Evolutionary conservation across 2,888 invertebrate genomes (phyloP), one percentile per base, ranked within the genome.

Genomic region (Pandemis cinnamomeana): DNA sequence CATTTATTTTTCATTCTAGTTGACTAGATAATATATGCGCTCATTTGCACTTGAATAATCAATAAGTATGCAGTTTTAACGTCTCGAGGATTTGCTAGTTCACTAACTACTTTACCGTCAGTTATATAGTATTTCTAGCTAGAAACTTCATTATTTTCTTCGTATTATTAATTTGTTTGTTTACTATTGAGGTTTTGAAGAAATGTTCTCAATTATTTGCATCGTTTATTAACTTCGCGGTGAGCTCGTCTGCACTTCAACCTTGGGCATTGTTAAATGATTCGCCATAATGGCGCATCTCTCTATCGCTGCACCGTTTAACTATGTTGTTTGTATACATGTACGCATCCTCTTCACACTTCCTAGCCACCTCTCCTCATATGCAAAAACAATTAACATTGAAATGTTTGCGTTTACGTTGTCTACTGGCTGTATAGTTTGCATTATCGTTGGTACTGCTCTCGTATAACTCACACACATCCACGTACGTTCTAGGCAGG

Each of bases 211-310:
- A 8, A n/a, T 41, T 53, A 42, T 41, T n/a, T 53, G 51, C n/a
- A 67, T 67, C 53, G 51, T 10, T 53, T 11, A 53, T 53, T n/a
- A 11, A 67, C n/a, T 53, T n/a, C 20, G 15, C 41, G 15, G 41
- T 41, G 67, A 67, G 41, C 67, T 53, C 36, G 67, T 67, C 82
- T 79, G 77, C 76, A 77, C 68, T 74, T 77, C 78, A 80, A 75
- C 91, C 91, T 92, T 92, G 90, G 88, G 83, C 85, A 86, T 87
- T 89, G 88, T 91, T 89, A 87, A 87, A 89, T 89, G 87, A 89
- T 90, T 88, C 86, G 82, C 82, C 79, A 86, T 86, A 86, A 85
- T 87, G 82, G 84, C 53, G 82, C 75, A 78, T 71, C 67, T 58
- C 64, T 62, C 48, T 77, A 76, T 77, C 76, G 82, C 80, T 80